Conservation (phyloP, 2,888 invertebrate genomes). For the Amphipyra berbera region DNA sequence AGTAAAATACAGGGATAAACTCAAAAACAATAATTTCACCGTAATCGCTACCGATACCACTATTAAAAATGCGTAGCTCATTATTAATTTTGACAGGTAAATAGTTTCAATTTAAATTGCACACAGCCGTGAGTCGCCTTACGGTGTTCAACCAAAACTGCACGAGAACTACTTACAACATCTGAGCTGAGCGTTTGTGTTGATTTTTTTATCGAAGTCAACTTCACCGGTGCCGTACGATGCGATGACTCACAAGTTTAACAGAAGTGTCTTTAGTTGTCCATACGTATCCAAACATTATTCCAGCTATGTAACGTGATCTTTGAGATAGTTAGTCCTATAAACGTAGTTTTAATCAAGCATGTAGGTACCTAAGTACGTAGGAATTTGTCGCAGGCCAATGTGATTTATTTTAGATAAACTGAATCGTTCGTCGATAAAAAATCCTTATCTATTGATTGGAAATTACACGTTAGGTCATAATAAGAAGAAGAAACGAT, state of each 20-base stretch:
- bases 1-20: conserved; percentile 83
- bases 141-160: conserved; percentile 73
- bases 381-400: no score
- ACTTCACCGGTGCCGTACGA: conserved; percentile 61
- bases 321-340: no score
- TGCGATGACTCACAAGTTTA: conserved; percentile 55
- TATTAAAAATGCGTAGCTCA: conserved; percentile 81
- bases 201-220: conserved; percentile 78
- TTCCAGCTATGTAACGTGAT: conserved; percentile 5
- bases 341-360: no score
- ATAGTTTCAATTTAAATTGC: conserved; percentile 25
- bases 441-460: conserved; percentile 43
- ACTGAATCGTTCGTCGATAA: conserved; percentile 11
- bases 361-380: no score
- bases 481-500: conserved; percentile 27
- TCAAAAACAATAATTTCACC: conserved; percentile 80
- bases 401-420: conserved; percentile 5
- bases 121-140: conserved; percentile 58
- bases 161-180: conserved; percentile 63
- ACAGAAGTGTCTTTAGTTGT: conserved; percentile 61
- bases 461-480: conserved; percentile 17
- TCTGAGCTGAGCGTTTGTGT: conserved; percentile 66
- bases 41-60: conserved; percentile 83
- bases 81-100: conserved; percentile 47
- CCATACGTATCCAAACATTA: conserved; percentile 16